Evolutionary conservation across 2,888 invertebrate genomes (phyloP).

Genomic region (Eupithecia subumbrata): DNA sequence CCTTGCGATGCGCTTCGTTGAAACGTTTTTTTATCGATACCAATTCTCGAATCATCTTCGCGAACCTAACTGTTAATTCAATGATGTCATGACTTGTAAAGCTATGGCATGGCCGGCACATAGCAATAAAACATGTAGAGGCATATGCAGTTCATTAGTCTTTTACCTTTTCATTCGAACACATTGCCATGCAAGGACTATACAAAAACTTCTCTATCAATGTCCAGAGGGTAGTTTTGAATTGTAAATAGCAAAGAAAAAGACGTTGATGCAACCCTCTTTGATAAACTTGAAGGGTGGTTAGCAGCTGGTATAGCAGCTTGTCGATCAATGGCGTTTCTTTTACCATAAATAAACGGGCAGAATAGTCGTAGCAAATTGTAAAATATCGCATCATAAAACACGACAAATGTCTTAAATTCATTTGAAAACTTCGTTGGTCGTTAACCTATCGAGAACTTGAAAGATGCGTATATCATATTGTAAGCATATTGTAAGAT

Average conservation of each 20-base stretch:
- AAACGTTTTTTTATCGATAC: not conserved
- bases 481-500: not conserved
- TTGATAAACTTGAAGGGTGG: slow-evolving; percentile 31
- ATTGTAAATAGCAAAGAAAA: slow-evolving; percentile 13
- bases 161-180: slow-evolving; percentile 10
- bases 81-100: slow-evolving; percentile 12
- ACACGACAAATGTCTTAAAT: not conserved
- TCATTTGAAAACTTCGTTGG: not conserved
- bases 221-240: slow-evolving; percentile 1
- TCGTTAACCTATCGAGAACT: slow-evolving; percentile 2
- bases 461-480: not conserved
- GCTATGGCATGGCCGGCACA: not conserved
- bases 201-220: slow-evolving; percentile 6
- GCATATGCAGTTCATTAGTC: slow-evolving; percentile 8
- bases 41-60: not conserved
- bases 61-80: not conserved
- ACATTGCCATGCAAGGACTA: not conserved
- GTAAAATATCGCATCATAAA: slow-evolving; percentile 6
- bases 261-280: slow-evolving; percentile 30
- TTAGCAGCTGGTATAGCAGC: slow-evolving; percentile 32
- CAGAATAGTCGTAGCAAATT: slow-evolving; percentile 3
- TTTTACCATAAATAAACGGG: slow-evolving; percentile 11
- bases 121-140: not conserved
- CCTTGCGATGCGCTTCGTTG: not conserved
- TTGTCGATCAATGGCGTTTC: slow-evolving; percentile 24